Evolutionary conservation across 2,888 invertebrate genomes (phyloP).

Genomic region (Aplocera efformata): DNA sequence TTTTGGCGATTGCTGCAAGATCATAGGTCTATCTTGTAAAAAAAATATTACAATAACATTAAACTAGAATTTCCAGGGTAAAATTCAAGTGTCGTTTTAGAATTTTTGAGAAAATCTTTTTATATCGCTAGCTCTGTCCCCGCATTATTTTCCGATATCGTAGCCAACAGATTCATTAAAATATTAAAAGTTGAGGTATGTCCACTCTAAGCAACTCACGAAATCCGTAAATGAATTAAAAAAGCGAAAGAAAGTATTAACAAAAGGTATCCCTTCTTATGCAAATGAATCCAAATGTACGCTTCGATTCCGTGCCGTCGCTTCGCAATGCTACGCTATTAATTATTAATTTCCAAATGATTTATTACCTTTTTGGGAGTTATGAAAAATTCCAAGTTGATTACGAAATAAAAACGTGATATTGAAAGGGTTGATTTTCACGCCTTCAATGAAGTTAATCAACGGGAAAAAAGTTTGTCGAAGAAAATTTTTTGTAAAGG

Average conservation of each 20-base stretch:
- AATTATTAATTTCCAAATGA: conserved; percentile 77
- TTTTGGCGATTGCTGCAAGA: too few species aligned
- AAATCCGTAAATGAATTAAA: conserved; percentile 54
- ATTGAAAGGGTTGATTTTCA: conserved; percentile 59
- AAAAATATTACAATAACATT: too few species aligned
- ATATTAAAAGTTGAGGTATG: conserved; percentile 10
- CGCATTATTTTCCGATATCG: too few species aligned
- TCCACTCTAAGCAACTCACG: conserved; percentile 37
- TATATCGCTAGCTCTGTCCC: too few species aligned
- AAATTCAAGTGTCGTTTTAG: too few species aligned
- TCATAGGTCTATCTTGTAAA: too few species aligned
- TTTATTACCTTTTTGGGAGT: conserved; percentile 55
- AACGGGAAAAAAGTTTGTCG: conserved; percentile 37
- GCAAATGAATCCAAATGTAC: conserved; percentile 61
- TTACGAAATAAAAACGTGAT: conserved; percentile 56
- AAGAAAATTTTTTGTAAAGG: conserved; percentile 18
- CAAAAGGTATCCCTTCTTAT: conserved; percentile 65
- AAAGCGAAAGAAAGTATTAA: conserved; percentile 33
- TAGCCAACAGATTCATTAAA: too few species aligned
- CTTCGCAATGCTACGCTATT: conserved; percentile 55
- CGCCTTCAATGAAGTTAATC: conserved; percentile 65
- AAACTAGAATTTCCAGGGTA: too few species aligned
- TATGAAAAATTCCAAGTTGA: conserved; percentile 67
- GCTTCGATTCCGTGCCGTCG: conserved; percentile 66
- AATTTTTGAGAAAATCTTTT: too few species aligned